Percentiles rank a stretch among this genome's conserved stretches.
These are phyloP conservation scores for Holacanthus passer DNA, from an alignment of 2,113 vertebrate species.

Conservation along the genomic window DNA sequence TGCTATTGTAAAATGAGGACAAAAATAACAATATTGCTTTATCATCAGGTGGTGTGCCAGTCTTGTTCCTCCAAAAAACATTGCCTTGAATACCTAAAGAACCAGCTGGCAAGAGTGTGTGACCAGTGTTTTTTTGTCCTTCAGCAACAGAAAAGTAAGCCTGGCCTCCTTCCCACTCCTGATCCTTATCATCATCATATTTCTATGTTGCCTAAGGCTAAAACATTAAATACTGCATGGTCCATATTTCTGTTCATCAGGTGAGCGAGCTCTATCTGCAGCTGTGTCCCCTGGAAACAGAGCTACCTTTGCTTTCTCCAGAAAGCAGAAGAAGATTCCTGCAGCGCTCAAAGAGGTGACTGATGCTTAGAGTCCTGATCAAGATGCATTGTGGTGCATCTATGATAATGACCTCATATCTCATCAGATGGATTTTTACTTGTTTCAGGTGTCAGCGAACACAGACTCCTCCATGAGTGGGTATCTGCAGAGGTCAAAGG, in stretches of 20 bases:
- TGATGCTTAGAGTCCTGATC: neutral
- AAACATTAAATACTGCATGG: neutral
- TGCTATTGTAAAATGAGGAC: too few relatives aligned
- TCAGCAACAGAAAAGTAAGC: constrained; percentile 87
- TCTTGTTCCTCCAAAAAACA: constrained; percentile 94
- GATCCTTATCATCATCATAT: neutral
- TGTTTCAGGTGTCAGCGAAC: constrained; percentile 91
- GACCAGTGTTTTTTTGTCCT: constrained; percentile 92
- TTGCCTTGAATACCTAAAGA: constrained; percentile 94
- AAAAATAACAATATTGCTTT: neutral
- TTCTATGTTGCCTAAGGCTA: neutral
- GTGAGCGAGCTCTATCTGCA: constrained; percentile 80
- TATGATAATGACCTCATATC: neutral
- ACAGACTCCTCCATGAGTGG: constrained; percentile 97
- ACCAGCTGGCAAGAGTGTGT: constrained; percentile 93
- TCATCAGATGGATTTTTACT: constrained; percentile 29
- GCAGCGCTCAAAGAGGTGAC: constrained; percentile 94
- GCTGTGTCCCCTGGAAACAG: constrained; percentile 85
- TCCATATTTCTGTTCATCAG: constrained; percentile 71
- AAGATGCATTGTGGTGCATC: neutral
- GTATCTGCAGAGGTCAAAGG: constrained; percentile 93
- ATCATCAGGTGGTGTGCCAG: constrained; percentile 93
- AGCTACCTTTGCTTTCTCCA: constrained; percentile 83
- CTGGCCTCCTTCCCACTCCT: constrained; percentile 2
- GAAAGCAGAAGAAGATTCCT: constrained; percentile 95